Evolutionary conservation across 2,888 invertebrate species (phyloP).

Genomic region (Sturmia bella): DNA sequence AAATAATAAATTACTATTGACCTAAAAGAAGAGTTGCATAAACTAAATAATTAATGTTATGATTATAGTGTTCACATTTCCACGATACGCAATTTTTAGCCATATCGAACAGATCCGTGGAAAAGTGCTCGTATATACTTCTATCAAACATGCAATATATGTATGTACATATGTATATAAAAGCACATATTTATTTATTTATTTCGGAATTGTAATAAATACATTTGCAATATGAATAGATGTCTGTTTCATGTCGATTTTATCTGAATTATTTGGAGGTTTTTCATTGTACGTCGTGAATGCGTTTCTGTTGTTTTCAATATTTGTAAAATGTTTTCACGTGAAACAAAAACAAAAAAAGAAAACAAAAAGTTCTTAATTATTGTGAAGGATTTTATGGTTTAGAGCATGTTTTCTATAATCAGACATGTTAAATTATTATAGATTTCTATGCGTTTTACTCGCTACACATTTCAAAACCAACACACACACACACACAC

Average conservation of each 20-base stretch:
- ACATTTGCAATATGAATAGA: neutral
- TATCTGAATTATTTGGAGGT: slow-evolving; percentile 57
- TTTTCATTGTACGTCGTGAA: slow-evolving; percentile 19
- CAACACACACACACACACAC: neutral
- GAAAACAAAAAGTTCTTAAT: slow-evolving; percentile 52
- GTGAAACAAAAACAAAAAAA: slow-evolving; percentile 1
- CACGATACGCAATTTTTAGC: too few species aligned
- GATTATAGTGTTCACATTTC: too few species aligned
- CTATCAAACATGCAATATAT: too few species aligned
- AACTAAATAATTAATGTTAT: too few species aligned
- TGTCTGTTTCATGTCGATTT: slow-evolving; percentile 38
- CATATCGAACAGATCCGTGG: too few species aligned
- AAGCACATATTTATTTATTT: too few species aligned
- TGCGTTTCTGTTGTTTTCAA: slow-evolving; percentile 31
- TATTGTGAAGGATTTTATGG: slow-evolving; percentile 65
- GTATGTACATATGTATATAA: neutral
- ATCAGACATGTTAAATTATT: slow-evolving; percentile 18
- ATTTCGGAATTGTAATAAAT: neutral
- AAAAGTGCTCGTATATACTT: too few species aligned
- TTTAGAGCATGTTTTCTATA: slow-evolving; percentile 43
- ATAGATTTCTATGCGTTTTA: slow-evolving; percentile 57
- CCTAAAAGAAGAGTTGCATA: too few species aligned
- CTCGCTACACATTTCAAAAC: slow-evolving; percentile 16
- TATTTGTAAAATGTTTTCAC: slow-evolving; percentile 13
- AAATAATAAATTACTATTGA: too few species aligned